Evolutionary conservation across 2,888 invertebrate species (phyloP), one percentile per base, ranked within the genome.

Genomic region (Acrobasis repandana): DNA sequence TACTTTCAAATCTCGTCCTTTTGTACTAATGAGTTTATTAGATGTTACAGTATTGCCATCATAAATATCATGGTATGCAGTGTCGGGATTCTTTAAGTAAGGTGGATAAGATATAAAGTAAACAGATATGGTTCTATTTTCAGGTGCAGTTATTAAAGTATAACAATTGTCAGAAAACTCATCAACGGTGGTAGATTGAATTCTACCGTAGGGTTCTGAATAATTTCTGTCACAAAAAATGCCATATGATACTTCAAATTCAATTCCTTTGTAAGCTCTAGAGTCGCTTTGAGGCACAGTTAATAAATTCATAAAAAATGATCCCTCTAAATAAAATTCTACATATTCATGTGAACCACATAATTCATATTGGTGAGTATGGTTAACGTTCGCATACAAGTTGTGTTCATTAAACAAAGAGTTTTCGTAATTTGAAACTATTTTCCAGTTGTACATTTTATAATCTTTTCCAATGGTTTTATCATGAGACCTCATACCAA

Each of bases 141-240:
- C 90, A 1, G 95, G 94, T 0, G 95, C 95, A 11, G 90, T 93
- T 33, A 98, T 95, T 5, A 93, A 93, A 0, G 95, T 93, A 66
- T 91, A 91, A 77, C 98, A 98, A 66, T 90, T 81, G 3, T 34
- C 10, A 11, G 33, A 49, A 46, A 9, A 54, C 9, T 33, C 18
- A 76, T 79, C 62, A 10, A 75, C 14, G 5, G 43, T 43, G 6
- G 43, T 65, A 11, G 91, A 84, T 58, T 86, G 85, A 54, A 98
- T 93, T 72, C 96, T 93, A 1, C 97, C 98, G 75, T 95, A 95
- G 1, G 91, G 75, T 0, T 93, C 93, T 0, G 95, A 95, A 73
- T 94, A 97, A 71, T 96, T 97, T 66, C 95, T 82, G 1, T 82
- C 80, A 66, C 86, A 88, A 65, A 79, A 86, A 90, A 94, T 93